Percentiles rank a stretch among this genome's conserved stretches.
phyloP scores from a whole-genome alignment of 2,113 vertebrate species.

The Corythornis cristatus region DNA sequence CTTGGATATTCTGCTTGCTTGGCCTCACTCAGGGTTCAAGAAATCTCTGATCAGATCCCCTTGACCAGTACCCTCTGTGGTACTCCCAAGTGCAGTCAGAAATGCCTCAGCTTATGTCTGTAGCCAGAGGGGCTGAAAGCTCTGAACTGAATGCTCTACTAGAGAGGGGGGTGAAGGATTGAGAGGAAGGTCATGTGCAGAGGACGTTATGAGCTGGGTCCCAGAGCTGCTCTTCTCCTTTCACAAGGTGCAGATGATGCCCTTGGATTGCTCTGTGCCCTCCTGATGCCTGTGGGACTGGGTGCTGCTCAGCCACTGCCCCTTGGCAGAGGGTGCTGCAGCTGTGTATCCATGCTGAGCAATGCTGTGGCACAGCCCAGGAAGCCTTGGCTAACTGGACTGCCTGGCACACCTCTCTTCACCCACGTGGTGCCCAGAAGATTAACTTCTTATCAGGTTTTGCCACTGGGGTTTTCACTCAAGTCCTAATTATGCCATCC shows the following conservation, averaged over 20 bases:
- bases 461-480: conserved; percentile 24
- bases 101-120: background rate
- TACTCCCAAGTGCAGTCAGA: background rate
- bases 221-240: background rate
- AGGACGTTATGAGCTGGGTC: background rate
- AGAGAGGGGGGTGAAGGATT: background rate
- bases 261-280: background rate
- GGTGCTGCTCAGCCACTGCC: fast-evolving
- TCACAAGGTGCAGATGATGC: background rate
- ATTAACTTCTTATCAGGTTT: conserved; percentile 43
- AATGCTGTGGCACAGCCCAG: background rate
- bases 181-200: background rate
- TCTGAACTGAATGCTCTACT: background rate
- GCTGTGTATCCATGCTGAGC: background rate
- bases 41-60: fast-evolving
- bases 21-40: background rate
- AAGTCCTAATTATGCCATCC: conserved; percentile 40
- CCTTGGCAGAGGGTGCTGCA: fast-evolving
- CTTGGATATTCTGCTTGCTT: background rate
- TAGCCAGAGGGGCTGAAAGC: background rate
- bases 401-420: background rate
- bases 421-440: background rate
- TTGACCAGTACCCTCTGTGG: background rate
- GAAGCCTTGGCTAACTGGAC: background rate
- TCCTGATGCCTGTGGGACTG: fast-evolving